These are phyloP conservation scores for Protobothrops mucrosquamatus DNA, from an alignment of 2,113 vertebrate genomes.

Conservation along the genomic window DNA sequence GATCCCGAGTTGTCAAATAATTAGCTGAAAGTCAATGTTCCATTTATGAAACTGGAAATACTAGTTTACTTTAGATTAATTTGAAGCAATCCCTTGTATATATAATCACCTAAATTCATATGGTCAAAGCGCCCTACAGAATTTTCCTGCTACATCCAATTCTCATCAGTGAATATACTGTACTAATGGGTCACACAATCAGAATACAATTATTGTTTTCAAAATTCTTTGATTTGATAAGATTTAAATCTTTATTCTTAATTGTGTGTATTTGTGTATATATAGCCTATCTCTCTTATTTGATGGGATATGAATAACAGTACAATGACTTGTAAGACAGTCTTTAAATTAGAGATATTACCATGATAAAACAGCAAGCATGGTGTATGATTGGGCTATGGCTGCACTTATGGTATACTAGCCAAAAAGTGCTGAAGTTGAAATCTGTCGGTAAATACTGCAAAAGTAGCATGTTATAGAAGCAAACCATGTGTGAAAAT, in stretches of 20 bases:
- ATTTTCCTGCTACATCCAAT: not conserved
- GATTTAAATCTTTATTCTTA: not conserved
- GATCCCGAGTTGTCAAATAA: not conserved
- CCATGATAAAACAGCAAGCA: not conserved
- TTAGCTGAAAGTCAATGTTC: not conserved
- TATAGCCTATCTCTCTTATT: not conserved
- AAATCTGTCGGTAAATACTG: not conserved
- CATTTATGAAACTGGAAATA: not conserved
- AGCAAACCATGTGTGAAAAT: too few species aligned
- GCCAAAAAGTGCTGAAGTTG: not conserved
- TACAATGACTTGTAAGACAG: not conserved
- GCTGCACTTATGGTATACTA: not conserved
- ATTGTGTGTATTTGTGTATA: not conserved
- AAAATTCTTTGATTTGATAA: not conserved
- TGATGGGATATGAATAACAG: not conserved
- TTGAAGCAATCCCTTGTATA: not conserved
- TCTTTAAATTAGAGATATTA: not conserved
- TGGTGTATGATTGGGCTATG: not conserved
- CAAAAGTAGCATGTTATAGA: too few species aligned
- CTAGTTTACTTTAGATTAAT: not conserved
- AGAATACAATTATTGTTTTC: not conserved
- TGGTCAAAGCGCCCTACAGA: not conserved
- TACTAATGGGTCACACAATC: not conserved
- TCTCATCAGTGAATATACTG: not conserved
- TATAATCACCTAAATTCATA: not conserved